Base-by-base conservation (phyloP, 2,888 invertebrate genomes). In the Hypomecis atomaria region DNA sequence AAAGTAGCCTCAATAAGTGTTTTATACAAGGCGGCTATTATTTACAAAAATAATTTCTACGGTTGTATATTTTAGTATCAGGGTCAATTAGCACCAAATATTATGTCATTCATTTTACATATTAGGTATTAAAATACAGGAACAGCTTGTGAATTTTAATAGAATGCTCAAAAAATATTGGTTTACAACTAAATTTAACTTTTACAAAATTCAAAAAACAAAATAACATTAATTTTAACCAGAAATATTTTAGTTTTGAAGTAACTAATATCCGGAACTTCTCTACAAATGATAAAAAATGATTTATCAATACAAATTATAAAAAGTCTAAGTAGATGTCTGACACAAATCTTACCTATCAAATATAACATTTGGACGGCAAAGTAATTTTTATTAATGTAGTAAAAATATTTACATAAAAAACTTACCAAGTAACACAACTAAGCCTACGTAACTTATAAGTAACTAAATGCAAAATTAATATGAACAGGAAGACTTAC, bases 381-480 rank as follows among this genome's bases (percentile, higher is more conserved):
- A 88, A 83, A 62, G 57, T 44, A 50, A 43, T 54, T 47, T 54
- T 47, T 45, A 53, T 52, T 33, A 64, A 71, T 66, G 65, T 72
- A 74, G 69, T 66, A 65, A 70, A 74, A 77, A 75, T 83, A 86
- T 86, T 82, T 86, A 87, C 85, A 88, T 70, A 70, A 71, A 72
- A 78, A 53, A 38, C 50, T 60, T 56, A 53, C 6, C 38, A 38
- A 38, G 9, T 73, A 76, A 71, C 74, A 71, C 72, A 73, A 73
- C 73, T 77, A 82, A 69, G 65, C 8, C 82, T 84, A 85, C 82
- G 69, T 75, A 53, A 85, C 85, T 90, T 89, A 76, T 71, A 76
- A 71, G 65, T 87, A 89, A 85, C 89, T 92, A 92, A 91, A 92
- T 92, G 91, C 91, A 90, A 85, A 84, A 86, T 81, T 82, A 67